Evolutionary conservation across 1,140 invertebrate species (phyloP).

Genomic region (Drosophila kohkoa): DNA sequence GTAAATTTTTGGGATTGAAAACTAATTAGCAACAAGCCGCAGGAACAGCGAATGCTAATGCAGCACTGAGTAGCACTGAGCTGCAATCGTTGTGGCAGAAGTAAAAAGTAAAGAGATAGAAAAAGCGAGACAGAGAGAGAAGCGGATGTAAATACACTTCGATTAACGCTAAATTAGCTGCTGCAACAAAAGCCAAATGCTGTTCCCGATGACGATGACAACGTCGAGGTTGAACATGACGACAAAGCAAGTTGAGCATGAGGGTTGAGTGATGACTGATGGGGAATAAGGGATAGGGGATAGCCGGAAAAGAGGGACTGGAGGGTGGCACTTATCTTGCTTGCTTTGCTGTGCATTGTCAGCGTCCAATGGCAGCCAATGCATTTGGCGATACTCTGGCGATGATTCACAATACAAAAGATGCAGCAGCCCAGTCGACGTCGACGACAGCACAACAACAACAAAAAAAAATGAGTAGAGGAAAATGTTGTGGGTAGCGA

Average conservation of each 20-base stretch:
- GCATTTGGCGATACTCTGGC: constrained; percentile 54
- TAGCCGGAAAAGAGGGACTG: no score
- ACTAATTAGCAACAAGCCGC: constrained; percentile 63
- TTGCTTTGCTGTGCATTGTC: constrained; percentile 58
- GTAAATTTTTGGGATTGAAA: constrained; percentile 42
- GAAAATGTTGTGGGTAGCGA: constrained; percentile 60
- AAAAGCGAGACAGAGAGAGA: no score
- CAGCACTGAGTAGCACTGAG: constrained; percentile 25
- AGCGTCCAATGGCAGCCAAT: constrained; percentile 57
- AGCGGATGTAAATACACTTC: constrained; percentile 60
- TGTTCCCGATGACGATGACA: constrained; percentile 17
- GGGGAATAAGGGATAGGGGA: no score
- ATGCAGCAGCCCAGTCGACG: constrained; percentile 59
- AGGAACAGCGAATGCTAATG: constrained; percentile 25
- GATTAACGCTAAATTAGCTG: constrained; percentile 72
- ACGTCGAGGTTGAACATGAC: constrained; percentile 19
- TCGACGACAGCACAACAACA: constrained; percentile 4
- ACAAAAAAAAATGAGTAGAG: not conserved
- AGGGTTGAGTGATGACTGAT: no score
- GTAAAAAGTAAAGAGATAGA: constrained; percentile 21
- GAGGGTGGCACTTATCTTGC: constrained; percentile 56
- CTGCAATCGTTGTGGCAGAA: constrained; percentile 13
- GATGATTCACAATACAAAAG: constrained; percentile 77
- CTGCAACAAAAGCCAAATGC: constrained; percentile 44
- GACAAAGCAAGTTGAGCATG: constrained; percentile 15